Evolutionary conservation across 2,888 invertebrate genomes (phyloP).

Genomic region (Reticulitermes lucifugus): DNA sequence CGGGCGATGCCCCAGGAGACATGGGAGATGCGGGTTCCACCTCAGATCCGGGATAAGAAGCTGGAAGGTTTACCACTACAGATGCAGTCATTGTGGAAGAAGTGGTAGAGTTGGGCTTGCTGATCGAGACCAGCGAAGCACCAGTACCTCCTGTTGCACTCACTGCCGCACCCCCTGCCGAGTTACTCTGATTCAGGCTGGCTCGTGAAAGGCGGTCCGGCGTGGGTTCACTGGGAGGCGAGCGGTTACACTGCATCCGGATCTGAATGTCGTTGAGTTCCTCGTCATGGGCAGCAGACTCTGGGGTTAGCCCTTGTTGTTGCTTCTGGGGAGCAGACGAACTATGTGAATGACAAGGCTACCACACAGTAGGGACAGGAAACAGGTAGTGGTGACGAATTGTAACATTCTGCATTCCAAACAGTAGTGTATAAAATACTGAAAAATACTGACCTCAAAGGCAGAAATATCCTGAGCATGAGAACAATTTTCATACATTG

Average conservation of each 20-base stretch:
- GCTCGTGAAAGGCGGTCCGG: slow-evolving; percentile 54
- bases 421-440: neutral
- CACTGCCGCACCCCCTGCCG: slow-evolving; percentile 46
- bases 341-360: neutral
- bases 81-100: slow-evolving; percentile 60
- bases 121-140: slow-evolving; percentile 56
- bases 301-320: slow-evolving; percentile 56
- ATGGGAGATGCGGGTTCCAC: slow-evolving; percentile 57
- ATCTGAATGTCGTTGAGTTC: slow-evolving; percentile 64
- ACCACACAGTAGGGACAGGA: too few species aligned
- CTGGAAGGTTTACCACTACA: slow-evolving; percentile 59
- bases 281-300: slow-evolving; percentile 60
- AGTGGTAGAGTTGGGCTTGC: slow-evolving; percentile 59
- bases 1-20: slow-evolving; percentile 56
- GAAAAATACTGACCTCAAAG: neutral
- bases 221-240: slow-evolving; percentile 54
- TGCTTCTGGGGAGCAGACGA: slow-evolving; percentile 55
- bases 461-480: too few species aligned
- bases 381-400: neutral
- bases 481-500: too few species aligned
- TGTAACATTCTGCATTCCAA: neutral
- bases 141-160: slow-evolving; percentile 31
- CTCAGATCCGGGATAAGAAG: slow-evolving; percentile 60
- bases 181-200: slow-evolving; percentile 53
- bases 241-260: slow-evolving; percentile 58